These are phyloP conservation scores for Tyrannus savana DNA, from an alignment of 2,113 vertebrate genomes.

Conservation along the genomic window DNA sequence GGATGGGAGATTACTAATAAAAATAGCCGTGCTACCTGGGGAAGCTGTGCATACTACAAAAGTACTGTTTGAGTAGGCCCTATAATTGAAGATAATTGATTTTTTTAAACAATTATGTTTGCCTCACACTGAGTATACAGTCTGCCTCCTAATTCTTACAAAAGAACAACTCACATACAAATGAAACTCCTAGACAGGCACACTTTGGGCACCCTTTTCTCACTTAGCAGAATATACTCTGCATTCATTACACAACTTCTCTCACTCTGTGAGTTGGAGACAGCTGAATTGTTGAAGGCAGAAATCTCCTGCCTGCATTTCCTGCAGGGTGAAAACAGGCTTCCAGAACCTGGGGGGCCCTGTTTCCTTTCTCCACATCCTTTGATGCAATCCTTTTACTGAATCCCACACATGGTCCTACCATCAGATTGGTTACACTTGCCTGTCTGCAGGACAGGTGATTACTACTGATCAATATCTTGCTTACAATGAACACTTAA, in stretches of 20 bases:
- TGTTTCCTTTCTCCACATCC: background rate
- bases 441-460: background rate
- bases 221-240: background rate
- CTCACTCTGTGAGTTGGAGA: background rate
- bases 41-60: background rate
- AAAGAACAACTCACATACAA: background rate
- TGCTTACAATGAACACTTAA: background rate
- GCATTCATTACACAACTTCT: background rate
- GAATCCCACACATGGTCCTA: background rate
- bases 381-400: background rate
- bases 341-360: background rate
- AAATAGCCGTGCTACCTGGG: conserved; percentile 1
- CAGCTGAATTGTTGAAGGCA: background rate
- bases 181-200: background rate
- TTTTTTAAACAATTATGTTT: conserved; percentile 5
- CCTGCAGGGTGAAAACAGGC: background rate
- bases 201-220: background rate
- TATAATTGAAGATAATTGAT: background rate
- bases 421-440: background rate
- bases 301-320: background rate
- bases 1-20: background rate
- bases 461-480: background rate
- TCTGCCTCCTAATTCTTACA: background rate
- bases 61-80: background rate
- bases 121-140: background rate